phyloP scores from a whole-genome alignment of 2,113 vertebrate species.

The Paradoxurus hermaphroditus region DNA sequence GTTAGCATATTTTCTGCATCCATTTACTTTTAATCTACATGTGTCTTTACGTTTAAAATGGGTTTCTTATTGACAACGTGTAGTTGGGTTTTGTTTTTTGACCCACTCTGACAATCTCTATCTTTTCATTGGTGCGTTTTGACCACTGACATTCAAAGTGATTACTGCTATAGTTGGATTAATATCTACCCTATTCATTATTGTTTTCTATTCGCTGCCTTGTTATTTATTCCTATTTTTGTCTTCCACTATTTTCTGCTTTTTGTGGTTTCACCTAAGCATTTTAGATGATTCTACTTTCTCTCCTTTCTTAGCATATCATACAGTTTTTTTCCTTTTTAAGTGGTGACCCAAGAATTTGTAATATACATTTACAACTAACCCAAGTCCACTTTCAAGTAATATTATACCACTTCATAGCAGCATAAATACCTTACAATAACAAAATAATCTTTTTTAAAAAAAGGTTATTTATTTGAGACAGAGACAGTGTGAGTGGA shows the following conservation, averaged over 20 bases:
- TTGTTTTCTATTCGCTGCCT: neutral
- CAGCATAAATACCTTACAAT: neutral
- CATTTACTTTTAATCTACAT: neutral
- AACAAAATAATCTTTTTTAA: neutral
- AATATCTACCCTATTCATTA: neutral
- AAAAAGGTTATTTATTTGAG: no score
- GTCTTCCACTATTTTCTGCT: neutral
- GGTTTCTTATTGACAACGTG: neutral
- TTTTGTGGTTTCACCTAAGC: neutral
- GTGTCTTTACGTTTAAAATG: neutral
- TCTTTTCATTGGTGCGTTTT: neutral
- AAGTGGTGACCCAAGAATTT: neutral
- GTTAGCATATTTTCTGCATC: neutral
- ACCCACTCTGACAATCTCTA: neutral
- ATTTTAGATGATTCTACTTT: neutral
- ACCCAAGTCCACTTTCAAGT: neutral
- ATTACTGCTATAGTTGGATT: neutral
- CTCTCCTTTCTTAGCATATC: neutral
- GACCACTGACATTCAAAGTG: neutral
- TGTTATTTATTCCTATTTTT: neutral
- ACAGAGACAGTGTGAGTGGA: no score
- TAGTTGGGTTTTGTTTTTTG: neutral
- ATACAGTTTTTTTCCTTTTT: neutral
- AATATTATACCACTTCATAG: neutral
- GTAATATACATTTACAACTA: neutral